These are phyloP conservation scores for Hydrotaea cyrtoneurina DNA, from an alignment of 2,888 invertebrate species.

Conservation along the genomic window DNA sequence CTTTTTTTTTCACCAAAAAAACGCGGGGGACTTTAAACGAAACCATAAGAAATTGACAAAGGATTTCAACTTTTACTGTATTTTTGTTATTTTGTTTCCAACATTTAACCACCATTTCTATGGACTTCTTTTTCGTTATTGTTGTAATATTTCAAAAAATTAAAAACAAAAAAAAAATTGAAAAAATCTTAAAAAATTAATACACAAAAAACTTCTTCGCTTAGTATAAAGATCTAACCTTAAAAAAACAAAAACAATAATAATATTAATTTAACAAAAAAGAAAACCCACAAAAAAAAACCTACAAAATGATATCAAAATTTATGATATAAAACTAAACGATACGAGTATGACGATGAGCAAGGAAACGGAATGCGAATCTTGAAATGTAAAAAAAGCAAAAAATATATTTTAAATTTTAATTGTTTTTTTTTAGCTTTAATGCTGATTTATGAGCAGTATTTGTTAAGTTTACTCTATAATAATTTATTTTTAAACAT, in stretches of 20 bases:
- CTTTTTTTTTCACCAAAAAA: neutral
- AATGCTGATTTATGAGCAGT: slow-evolving; percentile 59
- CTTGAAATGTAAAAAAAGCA: neutral
- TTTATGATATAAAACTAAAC: slow-evolving; percentile 49
- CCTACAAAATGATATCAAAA: slow-evolving; percentile 55
- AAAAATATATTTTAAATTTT: slow-evolving; percentile 38
- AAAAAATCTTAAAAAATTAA: slow-evolving; percentile 22
- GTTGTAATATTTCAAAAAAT: slow-evolving; percentile 40
- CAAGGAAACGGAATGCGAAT: slow-evolving; percentile 20
- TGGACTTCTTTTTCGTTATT: slow-evolving; percentile 30
- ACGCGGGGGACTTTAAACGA: slow-evolving; percentile 25
- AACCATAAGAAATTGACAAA: slow-evolving; percentile 37
- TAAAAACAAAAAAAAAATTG: slow-evolving; percentile 24
- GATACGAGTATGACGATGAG: neutral
- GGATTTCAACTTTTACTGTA: slow-evolving; percentile 27
- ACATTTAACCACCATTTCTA: neutral
- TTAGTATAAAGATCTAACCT: slow-evolving; percentile 53
- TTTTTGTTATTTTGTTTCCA: slow-evolving; percentile 25
- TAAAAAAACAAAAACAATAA: slow-evolving; percentile 47
- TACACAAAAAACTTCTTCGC: slow-evolving; percentile 57
- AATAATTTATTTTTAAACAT: slow-evolving; percentile 46
- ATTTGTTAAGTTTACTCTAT: slow-evolving; percentile 55
- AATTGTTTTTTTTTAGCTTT: slow-evolving; percentile 53
- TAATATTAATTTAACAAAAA: slow-evolving; percentile 38
- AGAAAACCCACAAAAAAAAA: slow-evolving; percentile 41